Conservation (phyloP, 2,797 vertebrate genomes). For the Hylomyscus alleni region DNA sequence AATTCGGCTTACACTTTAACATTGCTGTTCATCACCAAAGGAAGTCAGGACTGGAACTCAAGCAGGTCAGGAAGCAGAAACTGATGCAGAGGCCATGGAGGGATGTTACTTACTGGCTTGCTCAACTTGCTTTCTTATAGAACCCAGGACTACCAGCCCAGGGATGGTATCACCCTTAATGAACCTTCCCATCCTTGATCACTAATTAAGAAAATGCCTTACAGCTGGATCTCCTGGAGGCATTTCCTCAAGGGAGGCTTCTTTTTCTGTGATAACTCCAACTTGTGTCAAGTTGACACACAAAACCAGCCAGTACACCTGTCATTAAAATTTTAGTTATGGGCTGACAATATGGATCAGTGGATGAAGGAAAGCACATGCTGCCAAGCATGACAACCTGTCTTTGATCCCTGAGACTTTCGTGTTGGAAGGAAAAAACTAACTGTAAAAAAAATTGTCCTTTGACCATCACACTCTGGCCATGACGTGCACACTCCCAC, state of each 20-base stretch:
- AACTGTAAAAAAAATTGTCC: background rate
- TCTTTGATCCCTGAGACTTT: background rate
- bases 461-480: background rate
- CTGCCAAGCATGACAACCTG: background rate
- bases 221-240: background rate
- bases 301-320: background rate
- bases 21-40: background rate
- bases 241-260: background rate
- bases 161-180: background rate
- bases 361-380: background rate
- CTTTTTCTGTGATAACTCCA: background rate
- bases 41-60: background rate
- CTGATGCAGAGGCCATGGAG: background rate
- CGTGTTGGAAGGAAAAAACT: background rate
- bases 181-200: background rate
- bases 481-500: background rate
- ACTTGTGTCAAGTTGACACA: background rate
- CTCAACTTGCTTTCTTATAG: background rate
- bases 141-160: background rate
- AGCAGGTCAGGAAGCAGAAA: background rate
- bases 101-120: background rate
- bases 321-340: constrained; percentile 44
- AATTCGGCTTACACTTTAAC: background rate
- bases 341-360: background rate
- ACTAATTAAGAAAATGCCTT: background rate